Conservation (phyloP, 2,113 vertebrate genomes). For the Promerops cafer region DNA sequence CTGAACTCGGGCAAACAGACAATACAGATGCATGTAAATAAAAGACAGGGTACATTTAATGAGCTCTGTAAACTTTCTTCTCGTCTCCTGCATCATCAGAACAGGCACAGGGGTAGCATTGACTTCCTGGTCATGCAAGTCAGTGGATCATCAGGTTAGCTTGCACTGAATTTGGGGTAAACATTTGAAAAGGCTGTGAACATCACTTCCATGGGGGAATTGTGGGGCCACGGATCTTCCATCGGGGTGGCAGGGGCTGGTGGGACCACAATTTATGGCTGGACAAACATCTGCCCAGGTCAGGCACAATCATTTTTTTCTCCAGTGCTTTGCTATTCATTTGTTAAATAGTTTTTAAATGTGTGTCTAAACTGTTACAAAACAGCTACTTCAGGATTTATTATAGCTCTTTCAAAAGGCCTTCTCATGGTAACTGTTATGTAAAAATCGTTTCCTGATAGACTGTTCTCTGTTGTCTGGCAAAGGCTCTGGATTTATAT, state of each 20-base stretch:
- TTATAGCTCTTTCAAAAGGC: conserved; percentile 50
- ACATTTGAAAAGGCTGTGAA: not conserved
- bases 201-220: rapidly evolving
- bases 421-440: conserved; percentile 51
- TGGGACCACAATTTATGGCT: not conserved
- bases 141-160: not conserved
- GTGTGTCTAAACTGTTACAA: conserved; percentile 13
- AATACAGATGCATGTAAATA: not conserved
- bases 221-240: not conserved
- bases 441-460: conserved; percentile 63
- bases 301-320: not conserved
- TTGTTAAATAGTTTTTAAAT: conserved; percentile 34
- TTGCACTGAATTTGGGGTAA: not conserved
- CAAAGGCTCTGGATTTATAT: conserved; percentile 52
- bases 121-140: not conserved
- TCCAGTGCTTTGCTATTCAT: not conserved
- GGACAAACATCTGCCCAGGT: not conserved
- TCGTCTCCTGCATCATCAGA: not conserved
- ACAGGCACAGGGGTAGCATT: not conserved
- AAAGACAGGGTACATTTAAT: not conserved
- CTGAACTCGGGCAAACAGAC: not conserved
- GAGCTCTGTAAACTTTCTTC: not conserved
- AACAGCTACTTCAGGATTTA: conserved; percentile 52
- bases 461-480: conserved; percentile 54
- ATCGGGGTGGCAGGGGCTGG: not conserved